phyloP scores from a whole-genome alignment of 2,113 vertebrate genomes.

The Eulemur rufifrons region DNA sequence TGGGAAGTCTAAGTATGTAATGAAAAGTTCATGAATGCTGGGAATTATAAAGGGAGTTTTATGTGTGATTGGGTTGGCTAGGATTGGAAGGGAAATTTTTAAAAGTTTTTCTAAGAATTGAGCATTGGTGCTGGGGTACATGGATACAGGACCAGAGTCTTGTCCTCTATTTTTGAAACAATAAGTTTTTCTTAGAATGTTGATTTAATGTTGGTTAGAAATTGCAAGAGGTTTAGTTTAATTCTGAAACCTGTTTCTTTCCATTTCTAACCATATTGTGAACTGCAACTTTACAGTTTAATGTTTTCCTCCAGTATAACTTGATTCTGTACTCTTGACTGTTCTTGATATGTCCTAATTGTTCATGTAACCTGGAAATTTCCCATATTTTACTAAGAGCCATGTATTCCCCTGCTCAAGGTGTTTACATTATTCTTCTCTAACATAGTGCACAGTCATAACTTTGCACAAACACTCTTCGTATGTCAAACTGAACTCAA shows the following conservation, averaged over 20 bases:
- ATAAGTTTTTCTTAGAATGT: background rate
- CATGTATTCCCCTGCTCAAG: slow-evolving; percentile 75
- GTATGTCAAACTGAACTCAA: slow-evolving; percentile 75
- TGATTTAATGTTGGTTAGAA: background rate
- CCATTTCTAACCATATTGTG: background rate
- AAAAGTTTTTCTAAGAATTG: background rate
- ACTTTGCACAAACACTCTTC: slow-evolving; percentile 66
- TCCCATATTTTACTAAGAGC: slow-evolving; percentile 75
- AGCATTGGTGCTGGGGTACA: background rate
- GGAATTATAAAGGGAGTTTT: background rate
- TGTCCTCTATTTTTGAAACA: background rate
- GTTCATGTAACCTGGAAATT: slow-evolving; percentile 22
- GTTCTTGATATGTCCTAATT: rapidly evolving
- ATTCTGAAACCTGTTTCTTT: background rate
- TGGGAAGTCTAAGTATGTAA: no score
- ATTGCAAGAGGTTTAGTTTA: background rate
- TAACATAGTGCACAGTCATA: slow-evolving; percentile 66
- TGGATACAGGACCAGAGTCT: background rate
- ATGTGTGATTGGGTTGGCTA: background rate
- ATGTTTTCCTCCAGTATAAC: slow-evolving; percentile 69
- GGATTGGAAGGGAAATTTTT: background rate
- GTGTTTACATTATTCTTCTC: slow-evolving; percentile 74
- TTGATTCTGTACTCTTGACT: slow-evolving; percentile 31
- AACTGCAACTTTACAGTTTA: background rate
- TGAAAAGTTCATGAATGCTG: background rate